These are phyloP conservation scores for Pseudococcus jackbeardsleyi DNA, from an alignment of 2,888 invertebrate genomes.

Conservation along the genomic window DNA sequence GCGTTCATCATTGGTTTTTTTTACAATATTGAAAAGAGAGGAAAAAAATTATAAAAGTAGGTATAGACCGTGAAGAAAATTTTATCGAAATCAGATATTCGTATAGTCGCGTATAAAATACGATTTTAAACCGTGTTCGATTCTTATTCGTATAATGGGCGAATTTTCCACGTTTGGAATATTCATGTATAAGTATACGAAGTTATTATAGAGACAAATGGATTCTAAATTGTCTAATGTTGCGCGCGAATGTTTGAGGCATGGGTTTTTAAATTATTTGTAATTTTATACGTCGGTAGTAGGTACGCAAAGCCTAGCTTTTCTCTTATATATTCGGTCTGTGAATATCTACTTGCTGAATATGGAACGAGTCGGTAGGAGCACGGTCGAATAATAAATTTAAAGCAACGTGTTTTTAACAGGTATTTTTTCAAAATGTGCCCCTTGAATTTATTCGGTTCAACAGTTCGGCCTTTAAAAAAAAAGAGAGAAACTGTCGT, in stretches of 20 bases:
- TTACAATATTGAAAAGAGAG: neutral
- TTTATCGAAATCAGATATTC: neutral
- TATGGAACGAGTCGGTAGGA: neutral
- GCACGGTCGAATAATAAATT: neutral
- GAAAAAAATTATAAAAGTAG: neutral
- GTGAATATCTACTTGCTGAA: neutral
- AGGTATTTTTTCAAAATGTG: neutral
- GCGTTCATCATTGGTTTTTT: neutral
- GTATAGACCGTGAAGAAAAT: neutral
- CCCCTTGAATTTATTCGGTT: neutral
- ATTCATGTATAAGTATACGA: neutral
- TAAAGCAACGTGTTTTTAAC: neutral
- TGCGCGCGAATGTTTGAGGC: neutral
- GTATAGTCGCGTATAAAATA: neutral
- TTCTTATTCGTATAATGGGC: neutral
- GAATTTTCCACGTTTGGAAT: neutral
- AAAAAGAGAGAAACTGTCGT: neutral
- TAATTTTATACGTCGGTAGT: neutral
- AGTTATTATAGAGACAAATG: neutral
- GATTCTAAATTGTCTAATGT: constrained; percentile 2
- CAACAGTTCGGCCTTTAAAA: neutral
- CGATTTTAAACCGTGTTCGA: neutral
- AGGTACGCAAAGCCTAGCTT: neutral
- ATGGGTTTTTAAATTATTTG: neutral
- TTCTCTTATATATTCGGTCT: too few species aligned